Conservation (phyloP, 2,888 invertebrate genomes). For the Onchidella celtica region DNA sequence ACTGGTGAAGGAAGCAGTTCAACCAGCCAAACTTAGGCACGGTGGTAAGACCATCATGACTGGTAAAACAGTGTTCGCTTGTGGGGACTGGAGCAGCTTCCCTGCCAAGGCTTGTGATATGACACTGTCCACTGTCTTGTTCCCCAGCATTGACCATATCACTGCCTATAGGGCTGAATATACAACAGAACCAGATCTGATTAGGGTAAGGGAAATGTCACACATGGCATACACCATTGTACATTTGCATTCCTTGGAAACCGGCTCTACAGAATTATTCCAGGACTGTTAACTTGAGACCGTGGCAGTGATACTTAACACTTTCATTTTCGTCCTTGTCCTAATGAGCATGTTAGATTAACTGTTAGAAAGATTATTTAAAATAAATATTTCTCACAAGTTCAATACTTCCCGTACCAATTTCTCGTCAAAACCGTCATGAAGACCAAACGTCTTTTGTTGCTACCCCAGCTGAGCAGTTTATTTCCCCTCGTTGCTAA, state of each 20-base stretch:
- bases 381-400: too few relatives aligned
- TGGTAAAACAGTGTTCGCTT: background rate
- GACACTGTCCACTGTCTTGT: background rate
- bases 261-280: too few relatives aligned
- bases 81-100: slow-evolving; percentile 15
- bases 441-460: too few relatives aligned
- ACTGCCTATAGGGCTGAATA: background rate
- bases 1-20: background rate
- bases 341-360: too few relatives aligned
- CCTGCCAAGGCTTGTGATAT: background rate
- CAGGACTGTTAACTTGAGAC: background rate
- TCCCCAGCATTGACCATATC: background rate
- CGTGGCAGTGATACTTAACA: background rate
- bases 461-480: too few relatives aligned
- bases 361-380: too few relatives aligned
- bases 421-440: too few relatives aligned
- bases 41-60: background rate
- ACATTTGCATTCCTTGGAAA: too few relatives aligned
- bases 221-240: background rate
- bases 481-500: too few relatives aligned
- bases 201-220: background rate
- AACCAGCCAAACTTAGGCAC: background rate
- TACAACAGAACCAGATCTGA: background rate
- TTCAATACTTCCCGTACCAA: too few relatives aligned
- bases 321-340: background rate